Evolutionary conservation across 2,113 vertebrate species (phyloP), one percentile per base, ranked within the genome.

Genomic region (Clarias macrocephalus): DNA sequence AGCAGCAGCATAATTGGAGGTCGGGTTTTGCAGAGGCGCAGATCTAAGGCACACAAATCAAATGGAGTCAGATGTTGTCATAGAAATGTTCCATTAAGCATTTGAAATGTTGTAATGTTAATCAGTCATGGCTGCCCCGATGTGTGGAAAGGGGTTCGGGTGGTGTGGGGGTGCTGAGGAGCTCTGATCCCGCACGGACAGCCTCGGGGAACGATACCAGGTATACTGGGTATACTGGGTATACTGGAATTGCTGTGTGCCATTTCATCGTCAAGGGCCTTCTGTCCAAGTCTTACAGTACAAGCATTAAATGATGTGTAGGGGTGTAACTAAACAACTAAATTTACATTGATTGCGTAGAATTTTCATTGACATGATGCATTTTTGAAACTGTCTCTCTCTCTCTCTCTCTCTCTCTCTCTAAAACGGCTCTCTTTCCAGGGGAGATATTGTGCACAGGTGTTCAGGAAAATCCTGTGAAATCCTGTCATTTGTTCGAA

Each of bases 61-160:
- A 85, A 82, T 52, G 66, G 65, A 80, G 81, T 83, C 80, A 83
- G 57, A 87, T 80, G 73, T 85, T 89, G 75, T 88, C 76, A 84
- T 86, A 81, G 76, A 60, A 48, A 80, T 86, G 3, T 56, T 21
- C 33, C 72, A 88, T 84, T 70, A 87, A 75, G 82, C 15, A 60
- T 88, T 83, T 54, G 70, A 15, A 72, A 68, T 83, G 42, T 73
- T 37, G 79, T 76, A 73, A 80, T 76, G 65, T 72, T 57, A 86
- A 80, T 65, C 73, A 68, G 60, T 75, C 63, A 12, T 57, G 85
- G 70, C 70, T 56, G 70, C 70, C 57, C 63, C 72, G 33, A 33
- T 68, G 70, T 87, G 68, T 85, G 28, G 59, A 66, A 86, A 72
- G 82, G 19, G 57, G 57, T 28, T 62, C 1, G 68, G 48, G 52